These are phyloP conservation scores for Ditylenchus weischeri DNA, from an alignment of 2,888 invertebrate species.

Conservation along the genomic window DNA sequence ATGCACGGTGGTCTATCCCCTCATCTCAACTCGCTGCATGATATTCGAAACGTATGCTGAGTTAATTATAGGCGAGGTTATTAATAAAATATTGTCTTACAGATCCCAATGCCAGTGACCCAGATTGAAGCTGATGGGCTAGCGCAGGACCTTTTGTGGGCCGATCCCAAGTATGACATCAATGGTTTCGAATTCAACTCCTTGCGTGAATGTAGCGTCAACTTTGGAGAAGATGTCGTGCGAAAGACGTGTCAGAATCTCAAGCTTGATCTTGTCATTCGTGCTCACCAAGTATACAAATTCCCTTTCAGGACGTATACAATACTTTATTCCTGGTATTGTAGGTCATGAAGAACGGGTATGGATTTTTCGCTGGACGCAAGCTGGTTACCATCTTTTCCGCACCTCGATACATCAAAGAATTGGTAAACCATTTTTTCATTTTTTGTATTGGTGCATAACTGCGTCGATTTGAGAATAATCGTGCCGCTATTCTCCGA, in stretches of 20 bases:
- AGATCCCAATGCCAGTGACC: conserved; percentile 1
- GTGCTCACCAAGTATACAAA: conserved; percentile 26
- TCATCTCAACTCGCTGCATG: conserved; percentile 24
- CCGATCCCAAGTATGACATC: conserved; percentile 24
- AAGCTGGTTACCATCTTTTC: conserved; percentile 32
- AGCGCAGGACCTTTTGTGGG: conserved; percentile 26
- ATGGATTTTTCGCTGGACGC: conserved; percentile 33
- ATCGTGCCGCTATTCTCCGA: background rate
- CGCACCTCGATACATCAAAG: conserved; percentile 28
- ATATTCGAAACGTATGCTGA: conserved; percentile 22
- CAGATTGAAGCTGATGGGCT: background rate
- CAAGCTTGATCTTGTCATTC: conserved; percentile 27
- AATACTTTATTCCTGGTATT: background rate
- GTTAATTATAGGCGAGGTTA: background rate
- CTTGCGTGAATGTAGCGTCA: conserved; percentile 23
- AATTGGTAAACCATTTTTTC: conserved; percentile 17
- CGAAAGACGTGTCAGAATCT: conserved; percentile 24
- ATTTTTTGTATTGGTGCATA: background rate
- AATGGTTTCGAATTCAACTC: conserved; percentile 24
- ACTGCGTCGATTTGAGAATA: conserved; percentile 20
- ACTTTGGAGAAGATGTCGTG: conserved; percentile 31
- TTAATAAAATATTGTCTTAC: background rate
- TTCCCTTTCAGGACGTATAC: background rate
- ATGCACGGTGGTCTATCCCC: conserved; percentile 35
- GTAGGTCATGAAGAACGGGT: conserved; percentile 34